Evolutionary conservation across 1,140 invertebrate species (phyloP).

Genomic region (Procambarus virginalis): DNA sequence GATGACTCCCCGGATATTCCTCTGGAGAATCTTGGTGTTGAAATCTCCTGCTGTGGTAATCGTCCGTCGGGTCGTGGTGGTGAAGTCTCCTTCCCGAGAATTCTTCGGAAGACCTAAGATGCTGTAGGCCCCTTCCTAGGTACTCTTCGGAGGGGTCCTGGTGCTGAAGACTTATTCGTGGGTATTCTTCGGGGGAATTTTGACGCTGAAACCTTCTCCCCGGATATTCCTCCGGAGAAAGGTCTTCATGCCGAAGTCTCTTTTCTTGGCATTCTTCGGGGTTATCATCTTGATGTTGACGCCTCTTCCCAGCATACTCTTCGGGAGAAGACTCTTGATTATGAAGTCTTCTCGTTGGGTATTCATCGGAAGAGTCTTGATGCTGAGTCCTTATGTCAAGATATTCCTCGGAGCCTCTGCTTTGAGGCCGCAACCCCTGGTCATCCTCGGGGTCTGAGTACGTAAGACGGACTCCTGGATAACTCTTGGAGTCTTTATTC

Average conservation of each 20-base stretch:
- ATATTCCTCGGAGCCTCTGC: background rate
- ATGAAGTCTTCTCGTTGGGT: slow-evolving; percentile 9
- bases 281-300: background rate
- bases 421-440: background rate
- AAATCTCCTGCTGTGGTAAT: too few species aligned
- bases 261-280: slow-evolving; percentile 11
- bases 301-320: background rate
- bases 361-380: slow-evolving; percentile 2
- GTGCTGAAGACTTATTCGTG: background rate
- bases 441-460: slow-evolving; percentile 18
- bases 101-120: background rate
- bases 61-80: background rate
- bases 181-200: background rate
- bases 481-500: background rate
- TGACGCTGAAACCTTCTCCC: background rate
- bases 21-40: too few species aligned
- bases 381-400: background rate
- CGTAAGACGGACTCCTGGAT: background rate
- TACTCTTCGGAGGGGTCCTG: slow-evolving; percentile 4
- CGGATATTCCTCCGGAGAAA: background rate
- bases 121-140: background rate
- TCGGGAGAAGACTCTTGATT: background rate
- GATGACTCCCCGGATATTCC: background rate
- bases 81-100: slow-evolving; percentile 2
- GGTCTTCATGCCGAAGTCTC: background rate